These are phyloP conservation scores for Steatocranus sp. DNA, from an alignment of 2,797 vertebrate species.

Conservation along the genomic window DNA sequence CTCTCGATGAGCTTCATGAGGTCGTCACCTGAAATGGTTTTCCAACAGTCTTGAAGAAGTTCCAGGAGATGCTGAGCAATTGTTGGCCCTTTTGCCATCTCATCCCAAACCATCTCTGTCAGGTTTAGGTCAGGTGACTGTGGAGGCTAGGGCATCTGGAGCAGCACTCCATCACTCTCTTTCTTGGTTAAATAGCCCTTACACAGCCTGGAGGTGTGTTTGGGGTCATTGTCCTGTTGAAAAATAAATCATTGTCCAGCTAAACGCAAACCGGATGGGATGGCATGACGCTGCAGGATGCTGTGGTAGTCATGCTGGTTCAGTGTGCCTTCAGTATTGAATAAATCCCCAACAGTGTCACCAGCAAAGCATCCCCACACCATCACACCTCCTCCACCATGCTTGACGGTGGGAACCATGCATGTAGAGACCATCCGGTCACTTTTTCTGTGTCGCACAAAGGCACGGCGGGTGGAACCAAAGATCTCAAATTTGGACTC, in stretches of 20 bases:
- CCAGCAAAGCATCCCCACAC: not conserved
- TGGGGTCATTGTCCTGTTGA: not conserved
- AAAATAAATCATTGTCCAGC: not conserved
- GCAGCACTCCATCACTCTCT: not conserved
- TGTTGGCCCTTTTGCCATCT: not conserved
- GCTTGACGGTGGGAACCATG: not conserved
- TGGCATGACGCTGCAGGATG: not conserved
- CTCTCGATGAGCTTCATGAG: not conserved
- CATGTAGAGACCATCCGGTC: not conserved
- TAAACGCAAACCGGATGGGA: not conserved
- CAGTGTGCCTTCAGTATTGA: not conserved
- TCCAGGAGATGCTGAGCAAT: not conserved
- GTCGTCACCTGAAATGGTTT: not conserved
- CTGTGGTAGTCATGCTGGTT: not conserved
- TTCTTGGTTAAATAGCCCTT: not conserved
- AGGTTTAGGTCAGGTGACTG: not conserved
- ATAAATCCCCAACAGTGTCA: not conserved
- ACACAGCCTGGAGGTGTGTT: not conserved
- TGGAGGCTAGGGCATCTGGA: not conserved
- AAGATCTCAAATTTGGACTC: not conserved
- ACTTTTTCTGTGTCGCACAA: not conserved
- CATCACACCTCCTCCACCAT: not conserved
- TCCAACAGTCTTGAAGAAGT: not conserved
- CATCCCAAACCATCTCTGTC: not conserved
- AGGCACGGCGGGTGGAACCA: not conserved